Conservation (phyloP, 2,113 vertebrate species). For the Hemiprocne comata region DNA sequence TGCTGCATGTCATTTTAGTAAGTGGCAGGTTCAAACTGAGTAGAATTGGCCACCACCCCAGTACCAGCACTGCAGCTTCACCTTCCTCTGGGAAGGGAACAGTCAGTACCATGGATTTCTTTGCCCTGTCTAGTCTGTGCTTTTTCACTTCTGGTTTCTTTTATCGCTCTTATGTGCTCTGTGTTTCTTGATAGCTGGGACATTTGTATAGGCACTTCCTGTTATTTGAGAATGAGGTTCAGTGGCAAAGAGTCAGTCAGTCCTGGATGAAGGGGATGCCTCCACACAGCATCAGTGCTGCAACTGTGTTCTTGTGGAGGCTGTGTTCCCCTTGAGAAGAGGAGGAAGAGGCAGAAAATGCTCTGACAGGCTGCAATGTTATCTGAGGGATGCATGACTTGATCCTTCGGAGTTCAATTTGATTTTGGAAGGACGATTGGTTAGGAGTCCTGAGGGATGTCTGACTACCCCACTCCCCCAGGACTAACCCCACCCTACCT, state of each 20-base stretch:
- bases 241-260: background rate
- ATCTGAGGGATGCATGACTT: background rate
- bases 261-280: background rate
- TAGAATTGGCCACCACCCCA: accelerated
- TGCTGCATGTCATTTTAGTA: accelerated
- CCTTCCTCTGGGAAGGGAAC: background rate
- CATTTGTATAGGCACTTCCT: accelerated
- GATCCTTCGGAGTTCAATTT: background rate
- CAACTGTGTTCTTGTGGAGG: background rate
- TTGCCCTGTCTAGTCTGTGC: background rate
- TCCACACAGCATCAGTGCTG: too few species aligned
- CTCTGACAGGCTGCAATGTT: background rate
- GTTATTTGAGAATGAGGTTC: background rate
- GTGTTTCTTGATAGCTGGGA: background rate
- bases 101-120: background rate
- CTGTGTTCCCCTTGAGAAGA: background rate
- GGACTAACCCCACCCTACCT: accelerated
- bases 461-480: accelerated
- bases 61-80: accelerated
- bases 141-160: background rate
- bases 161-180: accelerated
- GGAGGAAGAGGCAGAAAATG: background rate
- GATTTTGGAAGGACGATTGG: background rate
- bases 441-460: background rate
- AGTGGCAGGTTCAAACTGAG: background rate